Evolutionary conservation across 2,113 vertebrate genomes (phyloP), one percentile per base, ranked within the genome.

Genomic region (Pelusios castaneus): DNA sequence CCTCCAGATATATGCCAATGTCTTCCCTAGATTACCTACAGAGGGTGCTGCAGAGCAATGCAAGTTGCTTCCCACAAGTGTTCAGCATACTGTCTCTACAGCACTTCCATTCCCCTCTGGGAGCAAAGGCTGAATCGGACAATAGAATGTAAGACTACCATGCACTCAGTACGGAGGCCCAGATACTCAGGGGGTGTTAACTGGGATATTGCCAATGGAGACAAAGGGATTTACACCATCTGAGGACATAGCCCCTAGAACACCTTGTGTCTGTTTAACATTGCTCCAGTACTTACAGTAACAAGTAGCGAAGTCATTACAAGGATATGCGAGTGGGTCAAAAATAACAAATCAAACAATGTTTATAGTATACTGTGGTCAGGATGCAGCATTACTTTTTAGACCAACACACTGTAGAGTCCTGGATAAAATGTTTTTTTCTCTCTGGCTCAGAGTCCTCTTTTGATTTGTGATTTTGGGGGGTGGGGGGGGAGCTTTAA

Each of bases 331-430:
- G 75, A 94, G 60, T 1, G 2, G 83, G 78, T 92, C 77, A 94
- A 94, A 96, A 95, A 89, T 83, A 90, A 91, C 75, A 14, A 90
- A 89, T 96, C 94, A 93, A 94, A 96, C 85, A 82, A 67, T 63
- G 38, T 87, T 89, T 73, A 19, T 92, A 89, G 94, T 47, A 89
- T 56, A 86, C 79, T 96, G 91, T 1, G 0, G 79, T n/a, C 89
- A 92, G 81, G 95, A 94, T 5, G 2, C 34, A 49, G 77, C 82
- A 90, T 93, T 89, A 85, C 51, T 95, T 91, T 93, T 81, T 82
- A 91, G 87, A 85, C 56, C 0, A 0, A 93, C 84, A 89, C 60
- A 29, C 75, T 73, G 49, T 83, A 81, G 93, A 82, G 70, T 95
- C 78, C 55, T 29, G 5, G 80, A 93, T 82, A 85, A 94, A 95